Evolutionary conservation across 2,113 vertebrate genomes (phyloP), one percentile per base, ranked within the genome.

Genomic region (Stictonetta naevosa): DNA sequence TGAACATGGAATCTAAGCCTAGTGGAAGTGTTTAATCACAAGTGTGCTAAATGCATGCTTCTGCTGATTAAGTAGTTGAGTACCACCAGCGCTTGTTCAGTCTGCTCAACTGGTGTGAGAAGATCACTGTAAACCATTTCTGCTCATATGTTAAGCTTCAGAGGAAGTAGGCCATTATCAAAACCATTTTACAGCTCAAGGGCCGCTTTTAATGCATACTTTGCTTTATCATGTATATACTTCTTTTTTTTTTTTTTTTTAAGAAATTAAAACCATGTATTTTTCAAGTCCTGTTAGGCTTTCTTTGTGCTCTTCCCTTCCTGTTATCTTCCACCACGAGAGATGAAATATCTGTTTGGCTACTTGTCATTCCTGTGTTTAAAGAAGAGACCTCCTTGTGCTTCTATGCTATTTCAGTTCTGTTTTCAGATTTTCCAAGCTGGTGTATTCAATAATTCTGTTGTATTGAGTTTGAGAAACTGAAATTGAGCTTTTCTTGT

Each of bases 1-100:
- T 90, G 88, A 92, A 86, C 83, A 74, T 58, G 90, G 95, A 88
- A 64, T 13, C 38, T 80, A 72, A 85, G 33, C 8, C 40, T 9
- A 83, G 72, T 69, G 50, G 55, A 77, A 52, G 17, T 42, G 50
- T 90, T 88, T 83, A 55, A 66, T 90, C 40, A 26, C 34, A 58
- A 69, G 23, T 12, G 2, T 0, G 0, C 63, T 74, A 18, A 66
- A 11, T 26, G 22, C 13, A 0, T 69, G 53, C 4, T 2, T 66
- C 6, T 58, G 66, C 48, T 66, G 20, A 22, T 50, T 25, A 23
- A 28, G 52, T 26, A 42, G 31, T 5, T 44, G 67, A 53, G 17
- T 62, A n/a, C 18, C 36, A 53, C 59, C 76, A 64, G n/a, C 56
- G 31, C 34, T 66, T 85, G 75, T 69, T 60, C 15, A 34, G 12